phyloP scores from a whole-genome alignment of 1,140 invertebrate species.

The Brachionus manjavacas region DNA sequence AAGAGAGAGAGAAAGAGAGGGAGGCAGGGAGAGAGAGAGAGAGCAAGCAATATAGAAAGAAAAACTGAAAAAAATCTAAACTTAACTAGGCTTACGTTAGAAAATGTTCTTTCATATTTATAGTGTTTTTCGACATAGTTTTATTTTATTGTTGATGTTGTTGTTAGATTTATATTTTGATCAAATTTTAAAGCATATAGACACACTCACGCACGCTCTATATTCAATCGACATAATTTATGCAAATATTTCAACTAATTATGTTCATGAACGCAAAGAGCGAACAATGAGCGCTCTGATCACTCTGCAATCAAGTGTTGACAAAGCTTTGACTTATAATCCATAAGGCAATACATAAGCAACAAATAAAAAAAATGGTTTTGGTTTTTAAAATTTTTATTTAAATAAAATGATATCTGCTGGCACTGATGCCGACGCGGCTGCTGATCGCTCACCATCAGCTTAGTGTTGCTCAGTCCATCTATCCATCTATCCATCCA shows the following conservation, averaged over 20 bases:
- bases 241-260: background rate
- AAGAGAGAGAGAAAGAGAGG: background rate
- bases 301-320: background rate
- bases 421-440: no score
- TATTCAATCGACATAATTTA: background rate
- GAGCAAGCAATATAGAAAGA: slow-evolving; percentile 3
- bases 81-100: slow-evolving; percentile 42
- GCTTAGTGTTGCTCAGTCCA: no score
- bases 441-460: no score
- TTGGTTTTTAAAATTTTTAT: background rate
- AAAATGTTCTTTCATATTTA: slow-evolving; percentile 43
- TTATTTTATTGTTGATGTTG: slow-evolving; percentile 35
- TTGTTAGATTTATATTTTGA: slow-evolving; percentile 17
- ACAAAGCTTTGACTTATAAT: background rate
- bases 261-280: background rate
- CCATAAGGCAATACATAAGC: background rate
- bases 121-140: slow-evolving; percentile 43
- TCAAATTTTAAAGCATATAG: background rate
- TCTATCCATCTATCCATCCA: no score
- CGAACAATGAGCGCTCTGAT: background rate
- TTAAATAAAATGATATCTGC: background rate
- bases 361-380: background rate
- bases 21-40: background rate
- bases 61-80: slow-evolving; percentile 41
- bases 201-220: background rate